Base-by-base conservation (phyloP, 1,140 invertebrate species). In the Drosophila albomicans region DNA sequence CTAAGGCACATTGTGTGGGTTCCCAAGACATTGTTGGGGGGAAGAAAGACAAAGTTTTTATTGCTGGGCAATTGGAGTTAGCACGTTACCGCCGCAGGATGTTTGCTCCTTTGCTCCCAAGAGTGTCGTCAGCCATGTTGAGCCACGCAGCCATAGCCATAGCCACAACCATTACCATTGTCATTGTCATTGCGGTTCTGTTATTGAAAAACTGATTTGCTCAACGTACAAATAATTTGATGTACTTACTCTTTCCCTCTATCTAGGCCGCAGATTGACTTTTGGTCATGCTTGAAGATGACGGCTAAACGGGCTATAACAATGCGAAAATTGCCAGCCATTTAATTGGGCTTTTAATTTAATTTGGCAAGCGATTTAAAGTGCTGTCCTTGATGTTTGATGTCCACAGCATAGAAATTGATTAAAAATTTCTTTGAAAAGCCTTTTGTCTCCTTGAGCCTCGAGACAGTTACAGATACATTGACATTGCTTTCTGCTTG, bases 1-100 rank as follows among this genome's bases (percentile, higher is more conserved):
- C 62, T 49, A 6, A 16, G 58, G 58, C 69, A 64, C 52, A 54
- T 49, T 59, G 51, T 51, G 20, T 13, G 52, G 25, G 25, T 10
- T 38, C 7, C 7, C 7, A 10, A 2, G 6, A 10, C 2, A 8
- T 6, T 8, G 38, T 41, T 46, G 38, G 54, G 6, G 82, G 59
- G 65, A 32, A 67, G 43, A 82, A 87, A 70, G 85, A 78, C 67
- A 78, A 88, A 88, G 70, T 88, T 88, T 87, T 88, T 89, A 89
- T 88, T 88, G 81, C 78, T 63, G 80, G 66, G 64, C 85, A 89
- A 88, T 88, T 88, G 85, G 65, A 89, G 73, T 71, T 77, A 78
- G 71, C 65, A 76, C 68, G 45, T 61, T 46, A 57, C 32, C 20
- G 68, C 43, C 58, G 56, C 54, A 63, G 62, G 35, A 66, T 54